Evolutionary conservation across 2,797 vertebrate species (phyloP).

Genomic region (Diceros bicornis): DNA sequence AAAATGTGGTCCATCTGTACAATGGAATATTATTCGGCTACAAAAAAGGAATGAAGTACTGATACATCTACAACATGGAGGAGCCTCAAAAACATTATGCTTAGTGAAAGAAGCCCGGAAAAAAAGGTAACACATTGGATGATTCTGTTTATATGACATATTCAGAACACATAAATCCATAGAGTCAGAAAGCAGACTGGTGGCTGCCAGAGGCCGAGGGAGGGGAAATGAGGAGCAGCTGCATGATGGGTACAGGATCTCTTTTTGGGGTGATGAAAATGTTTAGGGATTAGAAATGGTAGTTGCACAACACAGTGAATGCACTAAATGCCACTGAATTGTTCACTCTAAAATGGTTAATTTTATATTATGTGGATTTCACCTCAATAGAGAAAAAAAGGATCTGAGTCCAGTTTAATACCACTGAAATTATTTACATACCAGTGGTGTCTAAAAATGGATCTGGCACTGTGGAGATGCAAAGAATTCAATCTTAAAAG

Average conservation of each 20-base stretch:
- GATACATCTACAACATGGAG: background rate
- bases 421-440: background rate
- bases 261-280: background rate
- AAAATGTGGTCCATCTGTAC: background rate
- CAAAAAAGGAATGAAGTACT: background rate
- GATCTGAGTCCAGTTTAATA: too few relatives aligned
- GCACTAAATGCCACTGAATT: background rate
- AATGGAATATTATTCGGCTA: background rate
- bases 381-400: background rate
- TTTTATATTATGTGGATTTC: background rate
- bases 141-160: background rate
- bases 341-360: background rate
- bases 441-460: background rate
- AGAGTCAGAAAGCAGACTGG: background rate
- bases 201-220: too few relatives aligned
- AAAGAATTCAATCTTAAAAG: background rate
- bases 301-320: rapidly evolving
- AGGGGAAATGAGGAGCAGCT: too few relatives aligned
- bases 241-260: background rate
- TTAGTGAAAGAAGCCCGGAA: background rate
- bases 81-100: background rate
- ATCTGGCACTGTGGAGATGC: background rate
- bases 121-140: too few relatives aligned
- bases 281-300: background rate
- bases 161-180: background rate